Percentiles rank a stretch among this genome's conserved stretches.
Evolutionary conservation across 92 coral and sea anemone species (phyloP).

Genomic region (Porites cylindrica): DNA sequence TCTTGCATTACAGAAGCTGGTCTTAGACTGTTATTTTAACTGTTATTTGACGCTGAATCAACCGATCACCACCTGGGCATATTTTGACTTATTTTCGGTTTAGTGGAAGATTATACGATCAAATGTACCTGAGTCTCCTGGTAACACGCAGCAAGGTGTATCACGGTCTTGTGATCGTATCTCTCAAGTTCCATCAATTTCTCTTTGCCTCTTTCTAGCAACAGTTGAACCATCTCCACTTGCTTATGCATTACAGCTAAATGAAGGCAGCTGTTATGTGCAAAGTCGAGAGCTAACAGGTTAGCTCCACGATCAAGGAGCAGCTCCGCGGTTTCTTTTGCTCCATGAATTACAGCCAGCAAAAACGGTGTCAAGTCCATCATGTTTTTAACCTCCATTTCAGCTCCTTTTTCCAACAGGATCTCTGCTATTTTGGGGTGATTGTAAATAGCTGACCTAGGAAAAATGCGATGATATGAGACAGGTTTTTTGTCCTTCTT

Average conservation of each 20-base stretch:
- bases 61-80: no score
- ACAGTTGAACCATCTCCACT: constrained; percentile 51
- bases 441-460: constrained; percentile 75
- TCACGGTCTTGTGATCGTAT: constrained; percentile 52
- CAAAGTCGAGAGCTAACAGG: constrained; percentile 54
- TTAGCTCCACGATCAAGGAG: constrained; percentile 80
- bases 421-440: constrained; percentile 49
- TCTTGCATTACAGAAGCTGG: no score
- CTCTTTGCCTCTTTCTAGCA: constrained; percentile 71
- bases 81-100: no score
- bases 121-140: constrained; percentile 38
- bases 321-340: constrained; percentile 60
- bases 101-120: no score
- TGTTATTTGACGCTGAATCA: no score
- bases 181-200: constrained; percentile 54
- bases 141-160: constrained; percentile 78
- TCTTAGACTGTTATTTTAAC: no score
- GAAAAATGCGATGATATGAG: not conserved
- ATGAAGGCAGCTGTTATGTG: constrained; percentile 63
- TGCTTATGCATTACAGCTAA: constrained; percentile 51
- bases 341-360: constrained; percentile 57
- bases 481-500: no score
- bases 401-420: constrained; percentile 73
- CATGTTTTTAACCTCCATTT: constrained; percentile 60
- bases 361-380: constrained; percentile 75